A percentile compares a stretch with the other conserved stretches of the same genome.
These are phyloP conservation scores for Periophthalmus modestus DNA, from an alignment of 2,113 vertebrate genomes.

Conservation along the genomic window DNA sequence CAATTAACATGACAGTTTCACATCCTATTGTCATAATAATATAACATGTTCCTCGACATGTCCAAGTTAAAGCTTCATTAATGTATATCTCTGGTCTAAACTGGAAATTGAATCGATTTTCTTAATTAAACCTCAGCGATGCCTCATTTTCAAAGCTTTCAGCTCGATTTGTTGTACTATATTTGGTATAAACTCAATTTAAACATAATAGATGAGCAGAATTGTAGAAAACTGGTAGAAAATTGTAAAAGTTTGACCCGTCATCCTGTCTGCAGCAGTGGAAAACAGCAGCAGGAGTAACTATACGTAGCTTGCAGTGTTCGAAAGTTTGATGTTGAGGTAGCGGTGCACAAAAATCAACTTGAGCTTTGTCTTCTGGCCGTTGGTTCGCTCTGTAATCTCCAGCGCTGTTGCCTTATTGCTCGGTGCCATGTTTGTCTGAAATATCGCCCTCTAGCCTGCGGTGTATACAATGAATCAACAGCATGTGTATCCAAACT, in stretches of 20 bases:
- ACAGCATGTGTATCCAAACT: conserved; percentile 20
- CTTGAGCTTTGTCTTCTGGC: neutral
- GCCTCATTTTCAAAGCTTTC: neutral
- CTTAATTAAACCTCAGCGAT: neutral
- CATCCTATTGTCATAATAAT: neutral
- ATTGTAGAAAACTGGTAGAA: no score
- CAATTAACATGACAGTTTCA: neutral
- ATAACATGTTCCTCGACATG: neutral
- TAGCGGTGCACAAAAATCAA: no score
- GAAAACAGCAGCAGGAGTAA: no score
- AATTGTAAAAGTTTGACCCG: no score
- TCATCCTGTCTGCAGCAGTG: no score
- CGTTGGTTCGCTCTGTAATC: neutral
- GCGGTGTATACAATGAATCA: conserved; percentile 28
- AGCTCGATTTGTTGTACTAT: no score
- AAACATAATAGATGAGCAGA: neutral
- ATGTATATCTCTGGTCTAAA: no score
- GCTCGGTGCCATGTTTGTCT: conserved; percentile 36
- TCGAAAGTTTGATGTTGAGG: no score
- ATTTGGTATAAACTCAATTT: neutral
- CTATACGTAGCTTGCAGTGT: no score
- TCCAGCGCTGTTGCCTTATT: neutral
- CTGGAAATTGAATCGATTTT: neutral
- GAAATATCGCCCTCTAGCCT: conserved; percentile 16
- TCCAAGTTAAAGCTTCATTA: no score